Percentiles rank a stretch among this genome's conserved stretches.
Conservation (phyloP, 2,888 invertebrate genomes). For the Eupithecia tripunctaria region DNA sequence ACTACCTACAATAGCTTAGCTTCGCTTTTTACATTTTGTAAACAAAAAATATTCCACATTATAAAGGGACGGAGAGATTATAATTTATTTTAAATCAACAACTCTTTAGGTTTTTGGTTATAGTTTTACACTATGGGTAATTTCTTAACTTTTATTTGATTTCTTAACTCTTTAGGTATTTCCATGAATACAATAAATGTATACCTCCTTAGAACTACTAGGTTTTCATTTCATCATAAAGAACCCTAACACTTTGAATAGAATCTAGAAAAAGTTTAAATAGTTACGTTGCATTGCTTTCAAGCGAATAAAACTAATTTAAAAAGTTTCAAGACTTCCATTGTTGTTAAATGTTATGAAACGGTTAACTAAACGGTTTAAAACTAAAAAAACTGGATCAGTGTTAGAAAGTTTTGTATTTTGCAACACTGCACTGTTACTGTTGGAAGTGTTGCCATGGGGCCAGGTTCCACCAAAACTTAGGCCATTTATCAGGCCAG, state of each 20-base stretch:
- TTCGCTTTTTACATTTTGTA: background rate
- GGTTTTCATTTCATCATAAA: background rate
- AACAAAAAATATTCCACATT: background rate
- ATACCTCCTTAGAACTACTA: too few species aligned
- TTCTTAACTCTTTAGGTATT: too few species aligned
- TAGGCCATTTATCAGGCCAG: too few species aligned
- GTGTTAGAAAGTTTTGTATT: background rate
- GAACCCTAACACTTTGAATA: slow-evolving; percentile 13
- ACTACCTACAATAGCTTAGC: background rate
- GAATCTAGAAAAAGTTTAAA: slow-evolving; percentile 7
- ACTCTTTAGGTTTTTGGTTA: too few species aligned
- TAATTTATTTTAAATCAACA: background rate
- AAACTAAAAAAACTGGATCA: background rate
- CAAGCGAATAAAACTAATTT: slow-evolving; percentile 17
- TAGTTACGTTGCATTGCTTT: background rate
- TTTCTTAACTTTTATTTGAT: too few species aligned
- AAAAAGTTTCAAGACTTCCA: slow-evolving; percentile 18
- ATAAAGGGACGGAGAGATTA: background rate
- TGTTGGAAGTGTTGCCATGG: background rate
- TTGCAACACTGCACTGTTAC: background rate
- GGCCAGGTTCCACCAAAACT: background rate
- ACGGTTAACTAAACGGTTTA: background rate
- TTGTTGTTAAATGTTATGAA: background rate
- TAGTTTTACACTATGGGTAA: too few species aligned
- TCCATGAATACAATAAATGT: too few species aligned